Conservation (phyloP, 2,888 invertebrate species). For the Amphimallon solstitiale region DNA sequence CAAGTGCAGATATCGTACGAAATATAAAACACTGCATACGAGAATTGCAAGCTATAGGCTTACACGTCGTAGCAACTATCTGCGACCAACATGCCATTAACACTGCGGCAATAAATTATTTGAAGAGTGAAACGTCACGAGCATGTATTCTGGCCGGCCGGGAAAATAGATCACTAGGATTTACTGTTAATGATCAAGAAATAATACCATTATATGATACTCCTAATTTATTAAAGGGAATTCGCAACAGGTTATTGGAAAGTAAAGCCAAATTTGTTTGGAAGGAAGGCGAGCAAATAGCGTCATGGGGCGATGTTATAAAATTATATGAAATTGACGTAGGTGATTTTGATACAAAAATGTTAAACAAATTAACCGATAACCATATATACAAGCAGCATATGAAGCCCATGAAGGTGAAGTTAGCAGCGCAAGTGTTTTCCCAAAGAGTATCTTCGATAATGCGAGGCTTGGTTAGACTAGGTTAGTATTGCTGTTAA, state of each 20-base stretch:
- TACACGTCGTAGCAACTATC: too few relatives aligned
- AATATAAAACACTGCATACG: neutral
- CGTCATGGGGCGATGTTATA: neutral
- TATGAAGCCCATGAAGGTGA: slow-evolving; percentile 18
- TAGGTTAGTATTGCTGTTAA: too few relatives aligned
- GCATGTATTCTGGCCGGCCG: too few relatives aligned
- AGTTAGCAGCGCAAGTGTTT: slow-evolving; percentile 17
- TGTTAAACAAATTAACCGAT: slow-evolving; percentile 9
- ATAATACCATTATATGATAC: slow-evolving; percentile 10
- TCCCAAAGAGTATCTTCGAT: slow-evolving; percentile 6
- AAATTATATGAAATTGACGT: slow-evolving; percentile 16
- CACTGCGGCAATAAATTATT: too few relatives aligned
- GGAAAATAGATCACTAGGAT: too few relatives aligned
- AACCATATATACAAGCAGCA: neutral
- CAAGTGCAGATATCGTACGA: neutral
- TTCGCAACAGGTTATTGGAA: neutral
- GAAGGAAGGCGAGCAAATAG: neutral
- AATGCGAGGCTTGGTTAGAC: neutral
- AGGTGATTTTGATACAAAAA: slow-evolving; percentile 9
- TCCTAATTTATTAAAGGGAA: slow-evolving; percentile 8
- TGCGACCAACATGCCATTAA: too few relatives aligned
- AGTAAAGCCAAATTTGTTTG: slow-evolving; percentile 7
- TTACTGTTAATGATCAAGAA: slow-evolving; percentile 1
- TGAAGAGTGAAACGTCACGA: too few relatives aligned
- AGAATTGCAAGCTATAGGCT: too few relatives aligned